phyloP scores from a whole-genome alignment of 2,797 vertebrate genomes.

The Darevskia mixta region DNA sequence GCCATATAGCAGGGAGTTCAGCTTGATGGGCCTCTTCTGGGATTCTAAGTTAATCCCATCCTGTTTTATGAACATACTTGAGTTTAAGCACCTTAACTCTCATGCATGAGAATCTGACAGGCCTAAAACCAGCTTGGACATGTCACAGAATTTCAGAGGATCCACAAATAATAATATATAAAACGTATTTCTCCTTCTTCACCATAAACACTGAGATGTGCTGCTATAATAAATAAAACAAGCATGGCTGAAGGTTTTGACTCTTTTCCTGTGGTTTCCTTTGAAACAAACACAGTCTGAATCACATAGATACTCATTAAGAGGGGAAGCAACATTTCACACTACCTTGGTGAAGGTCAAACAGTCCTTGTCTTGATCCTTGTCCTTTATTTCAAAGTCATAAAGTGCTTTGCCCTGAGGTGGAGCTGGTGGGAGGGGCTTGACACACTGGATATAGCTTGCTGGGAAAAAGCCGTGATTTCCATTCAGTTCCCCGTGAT shows the following conservation, averaged over 20 bases:
- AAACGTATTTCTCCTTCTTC: background rate
- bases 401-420: conserved; percentile 98
- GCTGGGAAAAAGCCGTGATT: conserved; percentile 94
- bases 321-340: background rate
- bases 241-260: background rate
- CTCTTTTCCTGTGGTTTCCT: background rate
- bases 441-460: conserved; percentile 94
- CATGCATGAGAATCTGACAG: background rate
- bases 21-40: background rate
- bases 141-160: background rate
- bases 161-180: background rate
- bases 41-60: background rate
- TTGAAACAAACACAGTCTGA: background rate
- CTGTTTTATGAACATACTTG: background rate
- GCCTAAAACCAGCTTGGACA: background rate
- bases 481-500: conserved; percentile 94
- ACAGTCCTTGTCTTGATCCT: conserved; percentile 98
- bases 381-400: conserved; percentile 98
- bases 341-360: conserved; percentile 96
- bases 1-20: background rate
- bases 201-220: background rate
- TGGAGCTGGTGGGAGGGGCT: conserved; percentile 90
- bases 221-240: background rate
- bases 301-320: background rate
- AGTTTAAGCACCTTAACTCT: background rate